Evolutionary conservation across 2,888 invertebrate species (phyloP).

Genomic region (Hyposoter didymator): DNA sequence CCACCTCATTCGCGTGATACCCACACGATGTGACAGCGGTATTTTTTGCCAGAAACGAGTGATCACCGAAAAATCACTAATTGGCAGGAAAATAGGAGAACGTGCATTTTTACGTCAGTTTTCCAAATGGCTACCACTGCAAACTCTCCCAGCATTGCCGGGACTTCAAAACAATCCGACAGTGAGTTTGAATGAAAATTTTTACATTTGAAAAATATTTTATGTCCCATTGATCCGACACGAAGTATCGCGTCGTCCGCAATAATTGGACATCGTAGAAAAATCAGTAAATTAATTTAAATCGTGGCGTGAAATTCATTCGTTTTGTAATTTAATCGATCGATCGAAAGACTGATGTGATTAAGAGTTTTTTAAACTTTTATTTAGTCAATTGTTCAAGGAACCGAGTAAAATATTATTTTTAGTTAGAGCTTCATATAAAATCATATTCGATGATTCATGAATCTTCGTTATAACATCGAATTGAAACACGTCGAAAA

Average conservation of each 20-base stretch:
- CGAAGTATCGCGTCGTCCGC: background rate
- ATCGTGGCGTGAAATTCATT: background rate
- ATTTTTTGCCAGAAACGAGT: slow-evolving; percentile 3
- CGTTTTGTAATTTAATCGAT: background rate
- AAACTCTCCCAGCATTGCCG: slow-evolving; percentile 72
- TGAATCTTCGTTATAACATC: background rate
- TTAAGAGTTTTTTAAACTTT: background rate
- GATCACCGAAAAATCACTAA: background rate
- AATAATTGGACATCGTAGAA: background rate
- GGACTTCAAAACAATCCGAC: slow-evolving; percentile 78
- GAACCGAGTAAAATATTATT: background rate
- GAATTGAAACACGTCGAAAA: background rate
- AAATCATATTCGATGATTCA: background rate
- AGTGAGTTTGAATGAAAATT: slow-evolving; percentile 71
- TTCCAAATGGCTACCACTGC: slow-evolving; percentile 44
- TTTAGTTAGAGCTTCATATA: background rate
- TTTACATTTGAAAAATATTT: background rate
- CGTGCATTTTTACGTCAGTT: slow-evolving; percentile 8
- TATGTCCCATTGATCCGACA: background rate
- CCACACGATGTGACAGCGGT: background rate
- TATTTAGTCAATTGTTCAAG: background rate
- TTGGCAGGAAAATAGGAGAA: background rate
- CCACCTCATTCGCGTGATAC: background rate
- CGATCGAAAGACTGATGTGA: background rate
- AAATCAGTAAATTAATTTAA: background rate